These are phyloP conservation scores for Kobus ellipsiprymnus DNA, from an alignment of 2,113 vertebrate species.

Conservation along the genomic window DNA sequence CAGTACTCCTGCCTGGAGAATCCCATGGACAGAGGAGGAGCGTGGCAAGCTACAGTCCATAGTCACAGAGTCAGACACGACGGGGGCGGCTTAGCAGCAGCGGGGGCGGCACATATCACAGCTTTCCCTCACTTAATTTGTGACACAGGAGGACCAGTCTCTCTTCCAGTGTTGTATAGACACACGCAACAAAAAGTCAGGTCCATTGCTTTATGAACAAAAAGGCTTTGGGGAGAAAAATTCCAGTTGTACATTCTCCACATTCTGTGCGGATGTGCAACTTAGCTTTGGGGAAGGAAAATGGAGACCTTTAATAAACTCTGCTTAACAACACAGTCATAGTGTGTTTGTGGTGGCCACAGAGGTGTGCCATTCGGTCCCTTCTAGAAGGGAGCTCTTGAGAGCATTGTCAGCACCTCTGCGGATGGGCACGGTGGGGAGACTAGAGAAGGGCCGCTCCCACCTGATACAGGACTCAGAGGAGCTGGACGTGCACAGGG, in stretches of 20 bases:
- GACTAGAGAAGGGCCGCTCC: not conserved
- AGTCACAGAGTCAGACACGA: not conserved
- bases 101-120: not conserved
- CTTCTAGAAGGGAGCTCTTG: not conserved
- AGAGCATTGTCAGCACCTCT: not conserved
- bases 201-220: not conserved
- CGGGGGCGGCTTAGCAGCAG: not conserved
- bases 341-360: not conserved
- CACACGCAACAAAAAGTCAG: not conserved
- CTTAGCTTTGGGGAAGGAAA: not conserved
- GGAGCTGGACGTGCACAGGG: not conserved
- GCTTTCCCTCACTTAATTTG: not conserved
- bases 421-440: not conserved
- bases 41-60: not conserved
- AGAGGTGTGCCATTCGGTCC: not conserved
- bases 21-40: not conserved
- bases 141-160: not conserved
- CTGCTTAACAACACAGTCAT: not conserved
- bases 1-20: not conserved
- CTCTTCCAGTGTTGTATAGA: not conserved
- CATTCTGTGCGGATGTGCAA: not conserved
- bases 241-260: not conserved
- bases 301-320: not conserved
- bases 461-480: too few species aligned
- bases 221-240: not conserved